Evolutionary conservation across 2,888 invertebrate genomes (phyloP).

Genomic region (Chrysina gloriosa): DNA sequence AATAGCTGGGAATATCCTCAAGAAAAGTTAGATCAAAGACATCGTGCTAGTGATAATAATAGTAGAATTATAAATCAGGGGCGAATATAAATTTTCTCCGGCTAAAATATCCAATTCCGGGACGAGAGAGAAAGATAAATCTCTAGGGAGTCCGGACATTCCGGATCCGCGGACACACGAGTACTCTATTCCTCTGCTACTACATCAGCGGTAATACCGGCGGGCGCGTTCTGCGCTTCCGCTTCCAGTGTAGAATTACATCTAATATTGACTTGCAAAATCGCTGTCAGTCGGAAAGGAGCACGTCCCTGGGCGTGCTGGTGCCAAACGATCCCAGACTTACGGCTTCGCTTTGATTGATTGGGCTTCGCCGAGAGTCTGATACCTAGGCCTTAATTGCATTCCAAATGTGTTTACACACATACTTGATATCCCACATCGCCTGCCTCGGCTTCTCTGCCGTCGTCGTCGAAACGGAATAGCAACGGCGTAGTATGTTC

Average conservation of each 20-base stretch:
- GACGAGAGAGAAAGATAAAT: slow-evolving; percentile 37
- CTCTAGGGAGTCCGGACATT: slow-evolving; percentile 24
- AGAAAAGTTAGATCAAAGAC: not conserved
- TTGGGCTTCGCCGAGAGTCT: slow-evolving; percentile 57
- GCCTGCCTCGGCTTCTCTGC: slow-evolving; percentile 44
- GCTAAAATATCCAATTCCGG: slow-evolving; percentile 39
- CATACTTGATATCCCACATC: slow-evolving; percentile 60
- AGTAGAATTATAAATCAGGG: slow-evolving; percentile 25
- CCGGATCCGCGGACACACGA: slow-evolving; percentile 43
- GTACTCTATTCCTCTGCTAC: slow-evolving; percentile 40
- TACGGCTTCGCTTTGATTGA: slow-evolving; percentile 61
- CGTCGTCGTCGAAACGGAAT: slow-evolving; percentile 48
- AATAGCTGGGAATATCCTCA: too few relatives aligned
- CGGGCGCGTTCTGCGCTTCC: slow-evolving; percentile 38
- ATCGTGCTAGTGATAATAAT: slow-evolving; percentile 14
- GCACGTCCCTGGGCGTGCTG: slow-evolving; percentile 64
- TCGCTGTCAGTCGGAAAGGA: slow-evolving; percentile 58
- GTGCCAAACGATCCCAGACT: slow-evolving; percentile 62
- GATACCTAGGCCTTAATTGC: slow-evolving; percentile 65
- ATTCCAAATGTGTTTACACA: slow-evolving; percentile 64
- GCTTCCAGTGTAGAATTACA: slow-evolving; percentile 57
- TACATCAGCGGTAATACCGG: slow-evolving; percentile 44
- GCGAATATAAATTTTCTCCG: slow-evolving; percentile 16
- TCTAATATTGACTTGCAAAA: slow-evolving; percentile 64
- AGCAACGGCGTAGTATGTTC: not conserved